Conservation (phyloP, 2,113 vertebrate species). For the Bolborhynchus lineola region DNA sequence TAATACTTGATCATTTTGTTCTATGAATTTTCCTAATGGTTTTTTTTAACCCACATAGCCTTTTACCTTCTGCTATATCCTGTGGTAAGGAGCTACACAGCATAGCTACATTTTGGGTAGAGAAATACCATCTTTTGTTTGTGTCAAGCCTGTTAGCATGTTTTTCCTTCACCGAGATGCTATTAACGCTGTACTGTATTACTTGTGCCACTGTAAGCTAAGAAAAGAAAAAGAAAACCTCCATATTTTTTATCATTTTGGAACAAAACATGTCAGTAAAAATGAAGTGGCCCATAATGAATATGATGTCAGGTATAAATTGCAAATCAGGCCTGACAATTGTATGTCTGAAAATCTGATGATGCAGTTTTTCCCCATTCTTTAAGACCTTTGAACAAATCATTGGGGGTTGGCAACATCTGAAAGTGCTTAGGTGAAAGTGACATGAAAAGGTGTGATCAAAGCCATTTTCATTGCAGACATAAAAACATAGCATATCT, state of each 20-base stretch:
- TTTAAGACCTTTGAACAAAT: constrained; percentile 57
- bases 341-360: constrained; percentile 39
- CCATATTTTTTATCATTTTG: background rate
- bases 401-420: constrained; percentile 48
- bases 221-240: background rate
- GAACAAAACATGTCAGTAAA: background rate
- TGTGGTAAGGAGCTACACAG: background rate
- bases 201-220: background rate
- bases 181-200: background rate
- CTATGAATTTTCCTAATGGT: background rate
- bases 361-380: constrained; percentile 42
- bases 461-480: constrained; percentile 54
- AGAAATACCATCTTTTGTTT: background rate
- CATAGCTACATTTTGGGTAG: background rate
- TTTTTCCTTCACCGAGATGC: background rate
- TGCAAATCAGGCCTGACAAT: constrained; percentile 45
- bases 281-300: constrained; percentile 11
- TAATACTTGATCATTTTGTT: background rate
- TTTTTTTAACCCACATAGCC: background rate
- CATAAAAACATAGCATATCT: constrained; percentile 43
- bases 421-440: constrained; percentile 59
- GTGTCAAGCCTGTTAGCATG: background rate
- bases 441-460: constrained; percentile 57
- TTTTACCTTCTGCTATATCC: background rate
- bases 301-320: constrained; percentile 33